Percentiles rank a stretch among this genome's conserved stretches.
phyloP scores from a whole-genome alignment of 2,113 vertebrate genomes.

The Ctenodactylus gundi region DNA sequence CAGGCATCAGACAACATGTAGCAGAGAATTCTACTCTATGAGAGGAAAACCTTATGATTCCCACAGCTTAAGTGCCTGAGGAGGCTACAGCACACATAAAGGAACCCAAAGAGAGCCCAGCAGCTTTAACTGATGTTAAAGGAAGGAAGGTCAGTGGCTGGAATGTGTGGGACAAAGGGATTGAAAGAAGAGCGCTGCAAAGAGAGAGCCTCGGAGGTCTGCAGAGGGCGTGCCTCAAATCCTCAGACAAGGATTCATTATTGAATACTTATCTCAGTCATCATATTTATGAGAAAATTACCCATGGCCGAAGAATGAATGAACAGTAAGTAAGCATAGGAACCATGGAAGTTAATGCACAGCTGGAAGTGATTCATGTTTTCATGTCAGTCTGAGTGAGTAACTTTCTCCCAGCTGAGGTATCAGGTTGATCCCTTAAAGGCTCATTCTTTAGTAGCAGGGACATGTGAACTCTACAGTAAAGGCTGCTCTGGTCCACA shows the following conservation, averaged over 20 bases:
- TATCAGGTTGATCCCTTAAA: not conserved
- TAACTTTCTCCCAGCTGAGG: not conserved
- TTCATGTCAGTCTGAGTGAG: not conserved
- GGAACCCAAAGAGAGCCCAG: not conserved
- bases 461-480: not conserved
- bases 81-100: not conserved
- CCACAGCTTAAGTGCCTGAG: not conserved
- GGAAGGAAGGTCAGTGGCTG: not conserved
- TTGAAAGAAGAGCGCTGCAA: not conserved
- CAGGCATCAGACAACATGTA: not conserved
- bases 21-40: not conserved
- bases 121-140: not conserved
- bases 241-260: too few relatives aligned
- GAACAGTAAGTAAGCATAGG: not conserved
- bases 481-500: not conserved
- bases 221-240: not conserved
- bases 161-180: not conserved
- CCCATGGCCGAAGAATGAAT: not conserved
- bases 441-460: not conserved
- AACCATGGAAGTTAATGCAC: not conserved
- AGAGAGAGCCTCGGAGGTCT: not conserved
- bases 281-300: not conserved
- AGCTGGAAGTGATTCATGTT: not conserved
- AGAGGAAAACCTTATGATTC: not conserved
- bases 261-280: not conserved